Percentiles rank a stretch among this genome's conserved stretches.
phyloP scores from a whole-genome alignment of 2,113 vertebrate species.

The Bubalus kerabau region DNA sequence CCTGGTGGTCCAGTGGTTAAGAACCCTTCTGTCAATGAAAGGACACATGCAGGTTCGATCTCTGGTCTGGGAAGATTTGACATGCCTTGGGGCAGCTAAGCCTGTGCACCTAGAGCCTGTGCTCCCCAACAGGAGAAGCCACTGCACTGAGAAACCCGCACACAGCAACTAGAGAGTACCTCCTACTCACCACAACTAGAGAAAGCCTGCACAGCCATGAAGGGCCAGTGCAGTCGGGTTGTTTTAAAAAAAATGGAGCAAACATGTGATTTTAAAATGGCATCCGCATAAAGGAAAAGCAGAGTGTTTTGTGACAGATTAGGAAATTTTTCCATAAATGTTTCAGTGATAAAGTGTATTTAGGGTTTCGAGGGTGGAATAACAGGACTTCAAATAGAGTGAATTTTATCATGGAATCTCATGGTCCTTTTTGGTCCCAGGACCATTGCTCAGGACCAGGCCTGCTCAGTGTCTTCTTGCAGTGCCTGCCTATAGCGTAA shows the following conservation, averaged over 20 bases:
- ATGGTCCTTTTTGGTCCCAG: neutral
- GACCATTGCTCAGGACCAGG: neutral
- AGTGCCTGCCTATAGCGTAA: neutral
- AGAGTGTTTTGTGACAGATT: neutral
- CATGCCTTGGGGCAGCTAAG: neutral
- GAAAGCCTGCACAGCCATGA: neutral
- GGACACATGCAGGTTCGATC: neutral
- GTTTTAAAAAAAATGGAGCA: neutral
- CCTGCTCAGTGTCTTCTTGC: neutral
- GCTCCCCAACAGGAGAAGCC: neutral
- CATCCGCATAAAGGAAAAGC: neutral
- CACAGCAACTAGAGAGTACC: neutral
- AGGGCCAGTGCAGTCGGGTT: neutral
- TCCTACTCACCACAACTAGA: neutral
- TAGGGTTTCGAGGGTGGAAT: neutral
- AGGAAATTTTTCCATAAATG: neutral
- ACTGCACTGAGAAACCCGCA: neutral
- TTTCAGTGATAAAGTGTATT: neutral
- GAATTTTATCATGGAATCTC: neutral
- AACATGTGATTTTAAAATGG: neutral
- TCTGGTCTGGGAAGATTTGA: neutral
- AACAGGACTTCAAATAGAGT: neutral
- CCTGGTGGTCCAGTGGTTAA: neutral
- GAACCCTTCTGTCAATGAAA: neutral
- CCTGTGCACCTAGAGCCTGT: accelerated